Base-by-base conservation (phyloP, 2,888 invertebrate species). In the Pseudolycoriella hygida region DNA sequence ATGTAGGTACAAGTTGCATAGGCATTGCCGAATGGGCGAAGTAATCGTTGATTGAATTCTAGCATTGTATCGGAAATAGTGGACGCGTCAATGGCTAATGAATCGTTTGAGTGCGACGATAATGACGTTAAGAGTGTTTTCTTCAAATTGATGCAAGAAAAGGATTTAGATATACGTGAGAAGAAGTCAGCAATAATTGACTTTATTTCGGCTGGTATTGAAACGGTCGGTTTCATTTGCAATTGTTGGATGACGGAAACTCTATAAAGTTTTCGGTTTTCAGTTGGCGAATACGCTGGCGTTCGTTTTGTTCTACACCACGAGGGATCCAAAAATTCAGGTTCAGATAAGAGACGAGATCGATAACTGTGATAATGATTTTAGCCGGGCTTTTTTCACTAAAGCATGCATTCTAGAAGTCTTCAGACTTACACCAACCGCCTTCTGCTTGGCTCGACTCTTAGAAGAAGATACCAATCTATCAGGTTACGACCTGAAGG, bases 131-230 rank as follows among this genome's bases (percentile, higher is more conserved):
- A 76, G 49, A 78, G 78, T 54, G 77, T 88, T 42, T 84, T 87
- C 57, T 70, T 79, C 46, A 80, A 78, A 47, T 81, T 88, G 48
- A 64, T 88, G 40, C 72, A 74, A 37, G 77, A 82, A 40, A 74
- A 76, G 20, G 73, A 73, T 48, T 66, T 87, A 40, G 86, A 87
- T 55, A 74, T 77, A 55, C 68, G 79, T 43, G 88, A 89, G 57
- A 86, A 87, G 62, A 84, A 82, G 56, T 82, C 85, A 1, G 84
- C 83, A 1, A 77, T 87, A 44, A 81, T 88, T 40, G 88, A 89
- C 64, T 86, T 88, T 55, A 80, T 88, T 53, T 81, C 85, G 6
- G 86, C 87, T 31, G 87, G 87, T 41, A 87, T 88, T 57, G 84
- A 86, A 61, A 87, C 88, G 58, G 80, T 87, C 5, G 8, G 25